Evolutionary conservation across 2,113 vertebrate species (phyloP), one percentile per base, ranked within the genome.

Genomic region (Megaceryle maxima): DNA sequence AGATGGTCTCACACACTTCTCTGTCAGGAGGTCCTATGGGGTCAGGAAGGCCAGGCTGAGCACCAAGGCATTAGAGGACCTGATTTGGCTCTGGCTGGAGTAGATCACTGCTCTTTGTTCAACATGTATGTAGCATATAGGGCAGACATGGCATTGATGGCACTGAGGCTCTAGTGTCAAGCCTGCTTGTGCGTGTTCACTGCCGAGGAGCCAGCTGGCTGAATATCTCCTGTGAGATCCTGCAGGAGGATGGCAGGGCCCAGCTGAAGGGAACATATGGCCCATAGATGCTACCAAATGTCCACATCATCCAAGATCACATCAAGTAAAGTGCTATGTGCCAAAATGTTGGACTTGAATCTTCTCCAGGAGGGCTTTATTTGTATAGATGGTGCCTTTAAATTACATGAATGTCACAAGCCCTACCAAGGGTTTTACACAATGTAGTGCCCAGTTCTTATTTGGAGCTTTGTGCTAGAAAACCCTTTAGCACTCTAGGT

Each of bases 211-310:
- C 94, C 91, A 95, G 77, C 93, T 97, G 95, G 89, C 91, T 79
- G 91, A 72, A 6, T 64, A 76, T 31, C 81, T 92, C 66, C 66
- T 87, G 39, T 62, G 83, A 94, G 73, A 84, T 82, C 57, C 62
- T 89, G 81, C 87, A 79, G 81, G 37, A 96, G 31, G 39, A 87
- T 1, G 6, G 33, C 69, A 87, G 50, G 44, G 29, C 66, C 51
- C 83, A 96, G 89, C 43, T 91, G 95, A 96, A 76, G 39, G 53
- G 66, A 96, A 87, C 96, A 96, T 96, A 97, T 92, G 93, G 93
- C 53, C 39, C 26, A 35, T 29, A 62, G 87, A 20, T 89, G 39
- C 37, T 92, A 96, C 81, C 95, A 91, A 95, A 96, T 89, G 96
- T 44, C 91, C 74, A 66, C 91, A 82, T 84, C 69, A 79, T 57